phyloP scores from a whole-genome alignment of 2,888 invertebrate genomes.

The Sphaerophoria taeniata region DNA sequence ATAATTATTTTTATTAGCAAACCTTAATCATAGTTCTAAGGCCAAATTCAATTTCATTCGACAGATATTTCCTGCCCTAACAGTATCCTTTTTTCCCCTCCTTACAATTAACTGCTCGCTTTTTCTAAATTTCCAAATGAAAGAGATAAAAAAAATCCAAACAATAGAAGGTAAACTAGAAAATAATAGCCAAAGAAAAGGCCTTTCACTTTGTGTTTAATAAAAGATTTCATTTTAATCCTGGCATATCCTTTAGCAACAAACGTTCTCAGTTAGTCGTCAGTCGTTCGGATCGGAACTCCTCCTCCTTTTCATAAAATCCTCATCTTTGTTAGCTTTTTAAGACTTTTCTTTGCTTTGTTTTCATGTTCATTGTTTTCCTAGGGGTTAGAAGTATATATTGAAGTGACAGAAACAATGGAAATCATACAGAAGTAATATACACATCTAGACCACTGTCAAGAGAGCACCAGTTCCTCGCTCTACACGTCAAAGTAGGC shows the following conservation, averaged over 20 bases:
- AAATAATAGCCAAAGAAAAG: constrained; percentile 26
- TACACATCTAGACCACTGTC: not conserved
- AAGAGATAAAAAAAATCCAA: not conserved
- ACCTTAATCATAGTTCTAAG: not conserved
- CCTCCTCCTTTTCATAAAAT: not conserved
- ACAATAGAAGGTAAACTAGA: constrained; percentile 30
- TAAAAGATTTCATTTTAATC: constrained; percentile 47
- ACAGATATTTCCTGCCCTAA: not conserved
- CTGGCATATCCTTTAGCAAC: constrained; percentile 3
- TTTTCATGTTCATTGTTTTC: not conserved
- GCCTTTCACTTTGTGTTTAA: constrained; percentile 47
- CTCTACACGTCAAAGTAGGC: not conserved
- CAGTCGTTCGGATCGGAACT: no score
- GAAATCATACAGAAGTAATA: constrained; percentile 1
- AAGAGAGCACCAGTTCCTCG: no score
- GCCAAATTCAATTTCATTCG: not conserved
- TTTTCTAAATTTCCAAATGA: not conserved
- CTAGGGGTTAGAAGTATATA: not conserved
- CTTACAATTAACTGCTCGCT: not conserved
- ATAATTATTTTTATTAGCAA: not conserved
- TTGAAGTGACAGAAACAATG: constrained; percentile 6
- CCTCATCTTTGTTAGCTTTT: not conserved
- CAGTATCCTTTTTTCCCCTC: not conserved
- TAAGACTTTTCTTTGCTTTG: not conserved
- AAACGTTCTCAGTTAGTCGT: no score